Base-by-base conservation (phyloP, 2,797 vertebrate genomes). In the Echeneis naucrates region DNA sequence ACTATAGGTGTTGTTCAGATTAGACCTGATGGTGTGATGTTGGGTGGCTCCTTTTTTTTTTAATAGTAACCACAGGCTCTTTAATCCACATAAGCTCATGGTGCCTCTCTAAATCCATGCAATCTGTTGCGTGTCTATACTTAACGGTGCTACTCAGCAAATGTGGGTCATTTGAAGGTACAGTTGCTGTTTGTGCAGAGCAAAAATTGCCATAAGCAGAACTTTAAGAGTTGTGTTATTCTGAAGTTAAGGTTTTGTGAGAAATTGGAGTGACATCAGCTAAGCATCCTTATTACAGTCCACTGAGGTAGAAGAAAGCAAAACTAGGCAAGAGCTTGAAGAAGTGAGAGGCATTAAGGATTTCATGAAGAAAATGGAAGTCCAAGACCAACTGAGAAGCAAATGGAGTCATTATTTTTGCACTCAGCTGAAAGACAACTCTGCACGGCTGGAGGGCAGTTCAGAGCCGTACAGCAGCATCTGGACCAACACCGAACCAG, bases 81-180 rank as follows among this genome's bases (percentile, higher is more conserved):
- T 89, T 90, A 93, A 93, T 91, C 92, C 89, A 86, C 67, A 30
- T 92, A 91, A 91, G 72, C 84, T 82, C 51, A 11, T 84, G 87
- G 78, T 88, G 89, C 86, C 78, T 69, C 83, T 86, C 70, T 92
- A 88, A 93, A 91, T 84, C 88, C 92, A 91, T 75, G 80, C 88
- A 92, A 89, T 90, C 92, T 92, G 92, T 89, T 80, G 87, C n/a
- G 71, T 84, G 83, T 72, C 86, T 89, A 40, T 81, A 84, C 83
- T 90, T 85, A 89, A 87, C 88, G 82, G 61, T 55, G 62, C 72
- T 8, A 53, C 83, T 82, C 66, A 64, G 35, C 69, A 77, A 71
- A 90, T 89, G 56, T 88, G 80, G 90, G 92, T 89, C 89, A 86
- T 53, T 77, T 75, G 80, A 78, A 60, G 42, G 68, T 27, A 11